A percentile compares a stretch with the other conserved stretches of the same genome.
These are phyloP conservation scores for Corythoichthys intestinalis DNA, from an alignment of 2,113 vertebrate species.

Conservation along the genomic window DNA sequence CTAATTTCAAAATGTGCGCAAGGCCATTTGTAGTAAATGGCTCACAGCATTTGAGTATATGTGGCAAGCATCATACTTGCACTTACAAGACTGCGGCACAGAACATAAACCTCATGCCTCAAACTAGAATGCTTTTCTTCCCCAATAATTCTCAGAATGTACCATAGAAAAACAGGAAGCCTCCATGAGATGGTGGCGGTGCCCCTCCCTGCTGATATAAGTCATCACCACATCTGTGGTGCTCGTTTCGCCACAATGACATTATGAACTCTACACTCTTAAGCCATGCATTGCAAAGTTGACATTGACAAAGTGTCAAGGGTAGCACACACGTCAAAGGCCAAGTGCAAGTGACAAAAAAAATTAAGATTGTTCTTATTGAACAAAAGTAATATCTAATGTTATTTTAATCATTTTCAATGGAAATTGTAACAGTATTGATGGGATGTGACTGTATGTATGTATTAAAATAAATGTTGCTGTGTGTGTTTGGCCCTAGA, in stretches of 20 bases:
- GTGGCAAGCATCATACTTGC: conserved; percentile 42
- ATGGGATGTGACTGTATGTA: not conserved
- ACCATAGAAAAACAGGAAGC: conserved; percentile 70
- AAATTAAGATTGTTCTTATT: conserved; percentile 20
- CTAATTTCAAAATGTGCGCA: conserved; percentile 44
- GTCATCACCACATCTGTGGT: conserved; percentile 53
- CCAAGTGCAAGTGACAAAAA: not conserved
- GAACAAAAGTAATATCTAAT: conserved; percentile 28
- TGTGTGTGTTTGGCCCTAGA: too few relatives aligned
- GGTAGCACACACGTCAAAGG: not conserved
- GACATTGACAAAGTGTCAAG: not conserved
- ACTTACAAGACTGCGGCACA: conserved; percentile 6
- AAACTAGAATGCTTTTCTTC: conserved; percentile 28
- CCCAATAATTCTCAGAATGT: conserved; percentile 53
- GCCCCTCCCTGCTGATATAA: conserved; percentile 58
- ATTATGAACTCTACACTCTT: not conserved
- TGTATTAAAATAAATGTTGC: too few relatives aligned
- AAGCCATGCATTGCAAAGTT: conserved; percentile 10
- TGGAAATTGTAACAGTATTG: not conserved
- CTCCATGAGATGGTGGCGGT: conserved; percentile 31
- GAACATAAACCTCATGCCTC: not conserved
- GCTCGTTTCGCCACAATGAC: conserved; percentile 8
- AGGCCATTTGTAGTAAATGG: conserved; percentile 25
- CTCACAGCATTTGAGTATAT: conserved; percentile 40
- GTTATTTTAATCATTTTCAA: not conserved